Evolutionary conservation across 2,888 invertebrate genomes (phyloP).

Genomic region (Chrysolina oricalcia): DNA sequence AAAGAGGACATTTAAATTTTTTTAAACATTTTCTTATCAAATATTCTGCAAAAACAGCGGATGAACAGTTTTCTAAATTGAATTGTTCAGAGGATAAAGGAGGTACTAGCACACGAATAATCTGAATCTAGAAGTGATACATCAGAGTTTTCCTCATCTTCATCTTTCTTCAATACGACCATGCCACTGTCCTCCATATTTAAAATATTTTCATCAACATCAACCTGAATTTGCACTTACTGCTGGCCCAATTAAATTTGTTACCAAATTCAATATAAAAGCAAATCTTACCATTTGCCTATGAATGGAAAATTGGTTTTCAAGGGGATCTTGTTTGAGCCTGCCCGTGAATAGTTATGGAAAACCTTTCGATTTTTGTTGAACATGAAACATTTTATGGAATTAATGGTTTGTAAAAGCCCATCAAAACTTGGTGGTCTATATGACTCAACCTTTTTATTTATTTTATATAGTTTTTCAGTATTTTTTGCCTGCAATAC

Average conservation of each 20-base stretch:
- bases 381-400: not conserved
- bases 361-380: not conserved
- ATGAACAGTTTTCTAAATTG: not conserved
- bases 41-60: not conserved
- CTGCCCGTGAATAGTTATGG: not conserved
- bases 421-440: not conserved
- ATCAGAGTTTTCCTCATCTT: not conserved
- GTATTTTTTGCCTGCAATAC: not conserved
- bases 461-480: not conserved
- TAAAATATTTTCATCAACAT: not conserved
- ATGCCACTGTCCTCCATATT: not conserved
- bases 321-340: not conserved
- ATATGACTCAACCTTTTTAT: not conserved
- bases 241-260: not conserved
- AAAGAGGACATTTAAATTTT: not conserved
- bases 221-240: not conserved
- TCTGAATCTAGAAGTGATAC: not conserved
- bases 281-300: not conserved
- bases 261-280: not conserved
- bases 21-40: constrained; percentile 1
- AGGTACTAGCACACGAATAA: not conserved
- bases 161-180: not conserved
- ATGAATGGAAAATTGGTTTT: not conserved
- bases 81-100: not conserved
- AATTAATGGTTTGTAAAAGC: constrained; percentile 1